phyloP scores from a whole-genome alignment of 2,888 invertebrate species.

The Orthosia incerta region DNA sequence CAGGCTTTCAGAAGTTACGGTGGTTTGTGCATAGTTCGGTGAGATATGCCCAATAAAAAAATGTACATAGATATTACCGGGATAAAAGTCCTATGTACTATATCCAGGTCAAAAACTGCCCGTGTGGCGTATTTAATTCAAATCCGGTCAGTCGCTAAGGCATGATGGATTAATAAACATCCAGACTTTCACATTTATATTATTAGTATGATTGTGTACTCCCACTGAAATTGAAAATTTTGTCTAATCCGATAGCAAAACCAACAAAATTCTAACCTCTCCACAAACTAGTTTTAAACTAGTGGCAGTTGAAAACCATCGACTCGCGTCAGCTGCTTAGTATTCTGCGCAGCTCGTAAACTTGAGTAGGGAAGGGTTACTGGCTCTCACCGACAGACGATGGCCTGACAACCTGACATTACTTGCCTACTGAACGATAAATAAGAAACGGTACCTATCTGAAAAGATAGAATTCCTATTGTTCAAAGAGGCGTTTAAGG shows the following conservation, averaged over 20 bases:
- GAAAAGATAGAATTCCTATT: neutral
- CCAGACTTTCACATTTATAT: too few relatives aligned
- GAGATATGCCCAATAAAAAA: too few relatives aligned
- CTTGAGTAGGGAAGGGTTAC: conserved; percentile 43
- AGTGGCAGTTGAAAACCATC: conserved; percentile 8
- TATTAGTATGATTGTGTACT: too few relatives aligned
- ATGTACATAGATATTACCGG: too few relatives aligned
- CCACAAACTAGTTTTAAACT: conserved; percentile 8
- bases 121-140: too few relatives aligned
- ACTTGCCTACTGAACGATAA: conserved; percentile 15
- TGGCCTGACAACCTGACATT: conserved; percentile 42
- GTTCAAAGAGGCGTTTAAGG: neutral
- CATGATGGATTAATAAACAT: too few relatives aligned
- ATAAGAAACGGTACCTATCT: conserved; percentile 2
- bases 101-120: too few relatives aligned
- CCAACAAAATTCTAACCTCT: neutral
- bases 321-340: conserved; percentile 41
- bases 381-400: conserved; percentile 28
- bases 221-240: too few relatives aligned
- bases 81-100: too few relatives aligned
- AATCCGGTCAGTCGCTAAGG: too few relatives aligned
- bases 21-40: too few relatives aligned
- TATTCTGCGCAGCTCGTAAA: conserved; percentile 49
- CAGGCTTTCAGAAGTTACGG: too few relatives aligned
- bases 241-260: neutral